Evolutionary conservation across 2,113 vertebrate genomes (phyloP).

Genomic region (Struthio camelus): DNA sequence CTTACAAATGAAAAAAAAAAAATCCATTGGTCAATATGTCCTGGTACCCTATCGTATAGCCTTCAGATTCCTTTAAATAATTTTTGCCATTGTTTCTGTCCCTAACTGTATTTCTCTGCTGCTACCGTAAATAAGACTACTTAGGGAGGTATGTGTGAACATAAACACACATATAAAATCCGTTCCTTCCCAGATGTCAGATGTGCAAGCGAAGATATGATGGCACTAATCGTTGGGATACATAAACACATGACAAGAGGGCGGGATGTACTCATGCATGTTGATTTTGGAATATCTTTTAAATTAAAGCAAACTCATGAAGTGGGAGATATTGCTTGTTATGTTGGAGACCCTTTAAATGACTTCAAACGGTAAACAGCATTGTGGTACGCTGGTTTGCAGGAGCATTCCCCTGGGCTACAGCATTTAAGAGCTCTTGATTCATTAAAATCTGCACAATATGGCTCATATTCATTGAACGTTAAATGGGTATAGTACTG

Average conservation of each 20-base stretch:
- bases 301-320: not conserved
- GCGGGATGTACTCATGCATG: not conserved
- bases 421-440: not conserved
- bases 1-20: not conserved
- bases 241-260: not conserved
- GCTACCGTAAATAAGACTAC: not conserved
- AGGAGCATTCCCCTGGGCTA: not conserved
- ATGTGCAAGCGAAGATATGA: not conserved
- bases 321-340: not conserved
- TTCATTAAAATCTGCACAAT: not conserved
- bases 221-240: not conserved
- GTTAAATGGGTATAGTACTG: not conserved
- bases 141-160: not conserved
- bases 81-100: not conserved
- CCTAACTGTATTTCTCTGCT: not conserved
- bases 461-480: not conserved
- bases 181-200: not conserved
- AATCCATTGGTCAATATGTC: not conserved
- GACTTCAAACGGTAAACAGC: accelerated
- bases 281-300: not conserved
- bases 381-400: not conserved
- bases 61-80: not conserved
- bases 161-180: not conserved
- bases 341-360: accelerated
- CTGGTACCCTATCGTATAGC: not conserved